These are phyloP conservation scores for Oligia fasciuncula DNA, from an alignment of 2,888 invertebrate genomes.

Conservation along the genomic window DNA sequence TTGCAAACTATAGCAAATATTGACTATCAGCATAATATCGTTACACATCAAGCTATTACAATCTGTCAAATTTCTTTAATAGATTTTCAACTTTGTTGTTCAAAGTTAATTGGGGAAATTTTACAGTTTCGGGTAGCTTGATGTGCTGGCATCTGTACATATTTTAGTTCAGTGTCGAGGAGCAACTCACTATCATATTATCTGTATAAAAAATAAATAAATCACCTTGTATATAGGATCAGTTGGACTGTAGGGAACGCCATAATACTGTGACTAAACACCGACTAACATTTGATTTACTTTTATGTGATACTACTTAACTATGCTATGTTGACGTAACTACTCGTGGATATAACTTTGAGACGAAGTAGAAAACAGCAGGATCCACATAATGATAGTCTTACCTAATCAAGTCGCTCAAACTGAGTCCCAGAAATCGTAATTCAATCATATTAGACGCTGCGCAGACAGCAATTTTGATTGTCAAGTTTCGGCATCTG, in stretches of 20 bases:
- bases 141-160: too few relatives aligned
- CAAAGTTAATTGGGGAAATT: too few relatives aligned
- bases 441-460: neutral
- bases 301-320: constrained; percentile 34
- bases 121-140: too few relatives aligned
- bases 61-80: too few relatives aligned
- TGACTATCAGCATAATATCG: neutral
- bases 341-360: neutral
- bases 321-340: constrained; percentile 48
- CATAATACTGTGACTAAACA: constrained; percentile 63
- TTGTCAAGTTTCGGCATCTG: neutral
- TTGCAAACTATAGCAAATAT: neutral
- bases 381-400: neutral
- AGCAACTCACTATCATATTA: constrained; percentile 16
- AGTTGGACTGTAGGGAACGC: constrained; percentile 43
- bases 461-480: neutral
- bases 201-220: constrained; percentile 42
- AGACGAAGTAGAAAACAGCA: neutral
- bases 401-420: neutral
- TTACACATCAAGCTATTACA: neutral
- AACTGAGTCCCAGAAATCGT: neutral
- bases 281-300: constrained; percentile 48
- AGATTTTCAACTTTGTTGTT: too few relatives aligned
- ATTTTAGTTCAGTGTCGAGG: constrained; percentile 46
- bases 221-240: constrained; percentile 57